Conservation (phyloP, 2,113 vertebrate species). For the Dryoscopus gambensis region DNA sequence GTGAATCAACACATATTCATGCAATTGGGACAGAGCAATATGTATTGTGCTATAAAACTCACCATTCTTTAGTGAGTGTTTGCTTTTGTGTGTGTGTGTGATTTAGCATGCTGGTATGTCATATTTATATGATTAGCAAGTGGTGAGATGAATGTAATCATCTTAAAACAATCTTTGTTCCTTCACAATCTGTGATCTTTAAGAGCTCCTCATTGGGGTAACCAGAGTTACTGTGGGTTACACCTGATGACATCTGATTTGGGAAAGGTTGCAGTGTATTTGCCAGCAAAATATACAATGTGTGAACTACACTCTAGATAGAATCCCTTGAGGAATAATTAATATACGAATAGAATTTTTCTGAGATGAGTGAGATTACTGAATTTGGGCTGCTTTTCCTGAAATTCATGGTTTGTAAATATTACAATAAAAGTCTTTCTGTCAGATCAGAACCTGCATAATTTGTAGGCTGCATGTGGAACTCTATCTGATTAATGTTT, state of each 20-base stretch:
- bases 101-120: neutral
- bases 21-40: neutral
- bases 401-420: neutral
- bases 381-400: neutral
- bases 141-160: neutral
- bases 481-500: slow-evolving; percentile 27
- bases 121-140: neutral
- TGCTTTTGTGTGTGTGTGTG: neutral
- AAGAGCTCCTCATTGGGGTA: neutral
- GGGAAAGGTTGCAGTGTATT: neutral
- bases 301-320: neutral
- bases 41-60: neutral
- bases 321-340: neutral
- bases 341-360: neutral
- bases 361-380: neutral
- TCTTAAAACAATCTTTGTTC: neutral
- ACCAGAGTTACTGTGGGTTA: neutral
- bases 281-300: neutral
- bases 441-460: neutral
- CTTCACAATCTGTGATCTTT: neutral
- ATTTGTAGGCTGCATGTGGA: neutral
- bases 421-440: neutral
- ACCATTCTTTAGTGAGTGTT: neutral
- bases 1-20: neutral
- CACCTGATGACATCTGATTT: neutral